Conservation (phyloP, 2,888 invertebrate species). For the Copidosoma aretas region DNA sequence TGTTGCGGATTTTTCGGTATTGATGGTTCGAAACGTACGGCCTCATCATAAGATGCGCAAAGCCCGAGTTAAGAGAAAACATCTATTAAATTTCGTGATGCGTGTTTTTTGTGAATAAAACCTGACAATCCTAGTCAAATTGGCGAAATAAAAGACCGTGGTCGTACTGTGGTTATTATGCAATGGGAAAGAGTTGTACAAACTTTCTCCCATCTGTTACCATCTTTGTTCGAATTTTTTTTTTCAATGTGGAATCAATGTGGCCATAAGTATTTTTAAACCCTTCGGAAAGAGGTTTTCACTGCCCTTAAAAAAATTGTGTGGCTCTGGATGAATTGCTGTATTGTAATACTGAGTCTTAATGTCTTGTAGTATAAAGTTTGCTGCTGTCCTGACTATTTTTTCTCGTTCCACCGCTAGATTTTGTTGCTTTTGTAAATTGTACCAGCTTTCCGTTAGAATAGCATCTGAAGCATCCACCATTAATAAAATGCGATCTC, state of each 20-base stretch:
- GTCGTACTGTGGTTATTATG: background rate
- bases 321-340: background rate
- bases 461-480: background rate
- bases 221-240: background rate
- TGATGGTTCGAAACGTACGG: too few relatives aligned
- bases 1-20: too few relatives aligned
- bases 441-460: background rate
- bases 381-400: slow-evolving; percentile 8
- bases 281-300: background rate
- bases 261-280: background rate
- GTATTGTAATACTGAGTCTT: background rate
- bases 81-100: background rate
- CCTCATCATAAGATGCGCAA: background rate
- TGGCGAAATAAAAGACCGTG: background rate
- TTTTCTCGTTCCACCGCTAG: background rate
- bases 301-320: background rate
- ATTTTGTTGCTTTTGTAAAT: background rate
- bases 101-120: background rate
- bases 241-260: background rate
- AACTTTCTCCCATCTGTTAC: background rate
- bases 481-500: background rate
- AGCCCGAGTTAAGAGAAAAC: background rate
- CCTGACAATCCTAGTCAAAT: background rate
- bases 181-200: background rate
- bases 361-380: slow-evolving; percentile 12